Percentiles rank a stretch among this genome's conserved stretches.
Conservation (phyloP, 92 coral and sea anemone genomes). For the Paramuricea clavata region DNA sequence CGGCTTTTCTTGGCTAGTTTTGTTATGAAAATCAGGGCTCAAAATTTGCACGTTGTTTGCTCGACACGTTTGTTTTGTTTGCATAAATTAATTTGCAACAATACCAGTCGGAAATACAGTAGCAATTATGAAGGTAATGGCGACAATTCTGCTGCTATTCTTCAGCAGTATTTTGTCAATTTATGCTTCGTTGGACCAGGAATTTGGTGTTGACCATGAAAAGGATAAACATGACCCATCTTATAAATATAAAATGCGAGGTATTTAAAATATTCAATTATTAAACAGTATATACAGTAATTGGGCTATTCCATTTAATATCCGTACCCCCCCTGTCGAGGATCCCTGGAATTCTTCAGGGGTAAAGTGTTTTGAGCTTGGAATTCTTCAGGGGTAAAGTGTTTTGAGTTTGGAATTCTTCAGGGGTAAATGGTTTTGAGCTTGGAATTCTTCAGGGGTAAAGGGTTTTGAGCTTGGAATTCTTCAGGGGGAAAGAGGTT, state of each 20-base stretch:
- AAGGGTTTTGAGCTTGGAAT: no score
- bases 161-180: background rate
- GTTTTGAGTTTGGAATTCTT: no score
- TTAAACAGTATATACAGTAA: background rate
- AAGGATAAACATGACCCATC: slow-evolving; percentile 29
- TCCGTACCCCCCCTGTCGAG: no score
- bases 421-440: no score
- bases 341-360: no score
- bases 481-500: no score
- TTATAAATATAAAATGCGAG: slow-evolving; percentile 46
- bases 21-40: background rate
- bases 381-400: no score
- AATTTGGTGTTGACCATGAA: slow-evolving; percentile 32
- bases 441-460: no score
- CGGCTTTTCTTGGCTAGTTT: background rate
- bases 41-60: background rate
- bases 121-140: background rate
- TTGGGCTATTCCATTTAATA: no score
- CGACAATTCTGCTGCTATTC: background rate
- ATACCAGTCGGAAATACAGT: background rate
- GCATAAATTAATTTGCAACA: slow-evolving; percentile 10
- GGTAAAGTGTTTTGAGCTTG: no score
- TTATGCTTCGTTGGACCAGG: slow-evolving; percentile 28
- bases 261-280: slow-evolving; percentile 1
- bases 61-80: slow-evolving; percentile 22